A percentile compares a stretch with the other conserved stretches of the same genome.
These are phyloP conservation scores for Oreortyx pictus DNA, from an alignment of 2,797 vertebrate species.

Conservation along the genomic window DNA sequence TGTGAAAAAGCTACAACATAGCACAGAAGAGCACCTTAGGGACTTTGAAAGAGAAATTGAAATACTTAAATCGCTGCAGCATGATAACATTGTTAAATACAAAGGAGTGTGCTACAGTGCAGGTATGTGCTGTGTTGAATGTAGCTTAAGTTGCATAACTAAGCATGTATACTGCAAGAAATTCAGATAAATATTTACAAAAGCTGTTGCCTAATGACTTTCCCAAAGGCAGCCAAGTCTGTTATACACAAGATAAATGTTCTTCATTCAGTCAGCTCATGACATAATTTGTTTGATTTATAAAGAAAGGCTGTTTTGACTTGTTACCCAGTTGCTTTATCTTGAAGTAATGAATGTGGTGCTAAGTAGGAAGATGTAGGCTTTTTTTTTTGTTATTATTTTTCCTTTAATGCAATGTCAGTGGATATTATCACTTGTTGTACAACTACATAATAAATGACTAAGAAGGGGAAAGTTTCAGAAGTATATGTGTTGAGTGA, in stretches of 20 bases:
- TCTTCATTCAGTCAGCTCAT: not conserved
- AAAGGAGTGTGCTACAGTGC: slow-evolving; percentile 98
- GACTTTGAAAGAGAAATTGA: slow-evolving; percentile 98
- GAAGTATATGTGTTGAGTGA: not conserved
- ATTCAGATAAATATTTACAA: not conserved
- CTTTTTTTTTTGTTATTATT: not conserved
- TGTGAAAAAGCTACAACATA: slow-evolving; percentile 97
- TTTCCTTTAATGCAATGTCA: not conserved
- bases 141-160: not conserved
- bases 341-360: not conserved
- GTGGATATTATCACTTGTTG: not conserved
- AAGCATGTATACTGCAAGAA: not conserved
- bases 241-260: not conserved
- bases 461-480: not conserved
- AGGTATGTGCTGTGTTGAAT: slow-evolving; percentile 79
- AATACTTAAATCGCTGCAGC: slow-evolving; percentile 96
- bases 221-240: not conserved
- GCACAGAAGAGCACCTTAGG: slow-evolving; percentile 91
- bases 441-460: not conserved
- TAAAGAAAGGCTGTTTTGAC: too few relatives aligned
- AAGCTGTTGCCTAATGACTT: not conserved
- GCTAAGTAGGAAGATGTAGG: not conserved
- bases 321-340: not conserved
- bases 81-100: slow-evolving; percentile 98
- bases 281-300: not conserved